Evolutionary conservation across 2,888 invertebrate species (phyloP), one percentile per base, ranked within the genome.

Genomic region (Clostera curtula): DNA sequence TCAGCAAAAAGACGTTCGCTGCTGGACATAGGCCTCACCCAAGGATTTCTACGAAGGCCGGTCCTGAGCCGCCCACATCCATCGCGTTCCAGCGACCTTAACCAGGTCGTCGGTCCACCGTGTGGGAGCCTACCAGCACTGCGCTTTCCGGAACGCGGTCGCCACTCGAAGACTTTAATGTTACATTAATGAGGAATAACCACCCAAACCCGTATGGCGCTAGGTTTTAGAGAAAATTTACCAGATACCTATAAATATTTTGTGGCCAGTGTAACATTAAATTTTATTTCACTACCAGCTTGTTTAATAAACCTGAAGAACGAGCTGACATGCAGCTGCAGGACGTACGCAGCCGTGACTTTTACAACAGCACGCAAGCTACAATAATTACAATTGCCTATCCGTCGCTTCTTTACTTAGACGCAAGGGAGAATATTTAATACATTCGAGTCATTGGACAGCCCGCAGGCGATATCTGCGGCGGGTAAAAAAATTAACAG

Each of bases 401-500:
- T 65, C 59, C 69, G 71, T 63, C 50, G 68, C 67, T 43, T 44
- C 55, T 56, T 67, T 37, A 46, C 48, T 60, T 53, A 43, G 49
- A 47, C 32, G 37, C 45, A 32, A 34, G 44, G 35, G 40, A 42
- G 47, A 55, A 57, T 55, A 52, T 34, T 51, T 57, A 49, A 56
- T 43, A 40, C 24, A 30, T 38, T 43, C 37, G 37, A 43, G 46
- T 41, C 58, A 46, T 44, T 48, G 65, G 37, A 50, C 47, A 51
- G 29, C 34, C 47, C 49, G 49, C 43, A 25, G 45, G 46, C 50
- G 40, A 47, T 49, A 44, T 46, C 43, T 40, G 49, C 49, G 47
- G 42, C 39, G 49, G 44, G 49, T 56, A 54, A 62, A 63, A 67
- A 70, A 69, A 61, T 59, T 66, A 66, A 61, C 71, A 58, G 63